These are phyloP conservation scores for Myocastor coypus DNA, from an alignment of 2,113 vertebrate species.

Conservation along the genomic window DNA sequence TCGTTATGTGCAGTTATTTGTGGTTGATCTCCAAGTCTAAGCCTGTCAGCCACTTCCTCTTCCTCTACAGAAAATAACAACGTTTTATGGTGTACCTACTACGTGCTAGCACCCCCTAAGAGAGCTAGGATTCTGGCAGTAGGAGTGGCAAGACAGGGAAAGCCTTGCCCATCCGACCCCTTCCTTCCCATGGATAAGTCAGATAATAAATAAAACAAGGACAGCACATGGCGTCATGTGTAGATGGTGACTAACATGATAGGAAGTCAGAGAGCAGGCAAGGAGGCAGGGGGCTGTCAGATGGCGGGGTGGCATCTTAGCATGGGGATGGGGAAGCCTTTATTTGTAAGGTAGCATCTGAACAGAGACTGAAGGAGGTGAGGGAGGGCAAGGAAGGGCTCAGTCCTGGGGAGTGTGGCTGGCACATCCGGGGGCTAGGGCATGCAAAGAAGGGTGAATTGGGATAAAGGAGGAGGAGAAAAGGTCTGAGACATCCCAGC, in stretches of 20 bases:
- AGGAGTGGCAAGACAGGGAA: neutral
- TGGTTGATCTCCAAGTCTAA: neutral
- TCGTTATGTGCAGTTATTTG: neutral
- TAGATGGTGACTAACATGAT: neutral
- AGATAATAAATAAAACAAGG: neutral
- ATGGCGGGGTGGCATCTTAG: too few relatives aligned
- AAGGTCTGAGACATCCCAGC: neutral
- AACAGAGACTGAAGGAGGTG: neutral
- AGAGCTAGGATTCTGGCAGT: neutral
- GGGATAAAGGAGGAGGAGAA: neutral
- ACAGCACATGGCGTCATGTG: neutral
- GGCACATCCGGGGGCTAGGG: neutral
- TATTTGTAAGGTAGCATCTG: neutral
- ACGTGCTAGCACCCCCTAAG: neutral
- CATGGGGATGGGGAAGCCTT: neutral
- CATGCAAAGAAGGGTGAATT: neutral
- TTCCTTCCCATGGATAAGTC: neutral
- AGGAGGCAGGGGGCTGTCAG: neutral
- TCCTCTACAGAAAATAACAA: neutral
- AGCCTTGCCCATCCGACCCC: neutral
- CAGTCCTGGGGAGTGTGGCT: neutral
- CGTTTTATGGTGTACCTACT: neutral
- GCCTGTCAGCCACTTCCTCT: neutral
- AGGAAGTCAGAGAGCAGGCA: neutral
- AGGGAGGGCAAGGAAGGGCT: neutral